A percentile compares a stretch with the other conserved stretches of the same genome.
phyloP scores from a whole-genome alignment of 2,797 vertebrate species.

The Dermochelys coriacea region DNA sequence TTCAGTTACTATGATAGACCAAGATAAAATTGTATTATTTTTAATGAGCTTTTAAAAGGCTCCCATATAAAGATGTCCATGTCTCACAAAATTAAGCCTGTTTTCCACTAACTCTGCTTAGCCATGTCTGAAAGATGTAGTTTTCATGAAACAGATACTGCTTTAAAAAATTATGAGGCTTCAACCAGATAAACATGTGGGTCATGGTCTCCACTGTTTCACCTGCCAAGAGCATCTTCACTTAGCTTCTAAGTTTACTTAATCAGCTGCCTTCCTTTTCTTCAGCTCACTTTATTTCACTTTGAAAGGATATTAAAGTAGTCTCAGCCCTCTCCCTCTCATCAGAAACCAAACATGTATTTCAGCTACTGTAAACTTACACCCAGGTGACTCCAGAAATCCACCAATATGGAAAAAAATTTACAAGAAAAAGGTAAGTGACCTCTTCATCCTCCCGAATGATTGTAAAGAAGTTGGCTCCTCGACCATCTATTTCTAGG shows the following conservation, averaged over 20 bases:
- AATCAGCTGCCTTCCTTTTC: background rate
- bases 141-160: background rate
- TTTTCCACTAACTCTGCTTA: background rate
- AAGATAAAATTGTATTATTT: background rate
- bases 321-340: background rate
- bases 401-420: background rate
- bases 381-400: background rate
- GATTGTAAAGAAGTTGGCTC: background rate
- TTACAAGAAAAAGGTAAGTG: background rate
- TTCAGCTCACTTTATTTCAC: background rate
- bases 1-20: background rate
- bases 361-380: background rate
- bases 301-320: background rate
- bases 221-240: background rate
- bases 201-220: background rate
- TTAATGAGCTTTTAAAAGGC: background rate
- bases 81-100: background rate
- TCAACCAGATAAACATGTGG: background rate
- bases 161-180: background rate
- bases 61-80: background rate
- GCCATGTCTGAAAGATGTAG: rapidly evolving
- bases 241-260: background rate
- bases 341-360: background rate
- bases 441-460: background rate
- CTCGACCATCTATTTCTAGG: background rate